Base-by-base conservation (phyloP, 2,113 vertebrate genomes). In the Micronycteris hirsuta region DNA sequence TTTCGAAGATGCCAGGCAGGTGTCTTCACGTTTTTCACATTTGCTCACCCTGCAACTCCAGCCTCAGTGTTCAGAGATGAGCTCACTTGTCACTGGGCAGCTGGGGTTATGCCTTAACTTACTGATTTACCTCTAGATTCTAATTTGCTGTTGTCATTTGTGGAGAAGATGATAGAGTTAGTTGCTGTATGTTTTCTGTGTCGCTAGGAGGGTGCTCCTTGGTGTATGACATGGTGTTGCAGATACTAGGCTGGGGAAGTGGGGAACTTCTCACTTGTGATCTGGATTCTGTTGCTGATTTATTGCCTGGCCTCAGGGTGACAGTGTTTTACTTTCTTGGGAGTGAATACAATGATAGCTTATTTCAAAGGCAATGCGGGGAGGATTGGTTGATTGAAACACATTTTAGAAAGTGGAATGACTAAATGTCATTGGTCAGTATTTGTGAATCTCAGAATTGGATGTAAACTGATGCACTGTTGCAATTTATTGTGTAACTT, bases 391-490 rank as follows among this genome's bases (percentile, higher is more conserved):
- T 96, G 95, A 86, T 92, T 92, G 94, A 96, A 96, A 82, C 61
- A 26, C 33, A 70, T 67, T 91, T 83, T 95, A 41, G 82, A 80
- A 93, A 93, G 78, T 70, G 33, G 70, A 88, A 86, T 95, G 87
- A 81, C 81, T 82, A 63, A 84, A 89, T 94, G 94, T 84, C 56
- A 20, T 81, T 91, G 63, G 68, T 92, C 90, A 65, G 49, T 92
- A 33, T 95, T 96, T 93, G 88, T 89, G 94, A 84, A 96, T 88
- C 83, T 86, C 82, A 89, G 80, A 92, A 91, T 77, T 95, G 86
- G 63, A 36, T 89, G 15, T 84, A 76, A 96, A 93, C 11, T 58
- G 86, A 83, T 71, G 91, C 10, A 84, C 68, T 14, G 38, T 70
- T 93, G 68, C 68, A 65, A 16, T 94, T 97, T 54, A 70, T 47